Percentiles rank a stretch among this genome's conserved stretches.
These are phyloP conservation scores for Megamerina dolium DNA, from an alignment of 2,888 invertebrate species.

Conservation along the genomic window DNA sequence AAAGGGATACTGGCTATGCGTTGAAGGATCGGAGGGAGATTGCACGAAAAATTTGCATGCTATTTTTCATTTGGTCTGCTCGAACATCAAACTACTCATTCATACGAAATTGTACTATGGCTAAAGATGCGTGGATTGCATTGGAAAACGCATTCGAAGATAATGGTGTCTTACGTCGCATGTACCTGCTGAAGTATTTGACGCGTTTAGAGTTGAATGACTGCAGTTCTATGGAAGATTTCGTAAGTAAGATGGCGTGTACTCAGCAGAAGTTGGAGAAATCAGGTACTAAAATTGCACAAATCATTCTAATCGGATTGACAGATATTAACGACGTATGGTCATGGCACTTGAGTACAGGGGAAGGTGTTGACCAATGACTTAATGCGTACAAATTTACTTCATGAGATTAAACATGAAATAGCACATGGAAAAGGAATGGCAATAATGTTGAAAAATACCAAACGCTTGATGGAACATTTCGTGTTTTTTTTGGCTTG, in stretches of 20 bases:
- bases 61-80: too few relatives aligned
- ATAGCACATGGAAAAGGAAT: too few relatives aligned
- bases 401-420: too few relatives aligned
- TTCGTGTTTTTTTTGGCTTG: too few relatives aligned
- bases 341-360: slow-evolving; percentile 12
- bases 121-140: slow-evolving; percentile 13
- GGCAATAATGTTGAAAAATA: too few relatives aligned
- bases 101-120: slow-evolving; percentile 12
- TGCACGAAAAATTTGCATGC: too few relatives aligned
- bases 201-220: slow-evolving; percentile 9
- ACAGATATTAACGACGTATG: slow-evolving; percentile 15
- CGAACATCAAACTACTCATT: slow-evolving; percentile 13
- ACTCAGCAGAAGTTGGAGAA: slow-evolving; percentile 13
- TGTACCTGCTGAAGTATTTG: slow-evolving; percentile 14
- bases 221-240: slow-evolving; percentile 13
- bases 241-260: slow-evolving; percentile 10
- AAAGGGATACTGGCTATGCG: too few relatives aligned
- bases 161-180: slow-evolving; percentile 15
- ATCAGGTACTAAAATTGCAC: slow-evolving; percentile 11
- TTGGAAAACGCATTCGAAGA: slow-evolving; percentile 11
- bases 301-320: slow-evolving; percentile 11
- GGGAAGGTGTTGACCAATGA: slow-evolving; percentile 11
- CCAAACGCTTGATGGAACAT: too few relatives aligned
- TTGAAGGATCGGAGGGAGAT: too few relatives aligned
- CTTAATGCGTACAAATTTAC: slow-evolving; percentile 15